Evolutionary conservation across 1,140 invertebrate species (phyloP), one percentile per base, ranked within the genome.

Genomic region (Radopholus similis): DNA sequence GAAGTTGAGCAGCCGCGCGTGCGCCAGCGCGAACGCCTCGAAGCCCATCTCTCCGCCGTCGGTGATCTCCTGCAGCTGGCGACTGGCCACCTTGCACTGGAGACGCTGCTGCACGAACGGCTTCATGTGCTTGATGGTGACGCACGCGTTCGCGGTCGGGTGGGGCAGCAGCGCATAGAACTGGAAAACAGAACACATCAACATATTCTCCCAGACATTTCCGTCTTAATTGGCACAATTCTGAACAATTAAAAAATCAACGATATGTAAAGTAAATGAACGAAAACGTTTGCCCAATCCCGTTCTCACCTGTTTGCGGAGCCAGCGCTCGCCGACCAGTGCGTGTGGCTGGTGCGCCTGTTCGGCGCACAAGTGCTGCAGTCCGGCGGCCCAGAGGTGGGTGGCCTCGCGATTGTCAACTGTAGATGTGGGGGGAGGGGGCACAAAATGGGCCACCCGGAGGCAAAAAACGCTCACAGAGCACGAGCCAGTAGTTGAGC

Each of bases 101-200:
- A 81, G 35, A 57, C 34, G 78, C 0, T 77, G 75, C 66, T 81
- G 79, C 35, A 82, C 76, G 51, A 83, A 81, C 13, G 79, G 79
- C 62, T 82, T 81, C 81, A 81, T 76, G 40, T 83, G 73, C 59
- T 75, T 73, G 23, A 82, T 68, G 26, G 73, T 68, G 11, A 81
- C 68, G 9, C 79, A 82, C 55, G 53, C 78, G 66, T 21, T 34
- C 32, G 21, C 40, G 21, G 30, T 42, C 13, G 49, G 42, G n/a
- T 21, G 59, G n/a, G 32, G 28, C 40, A 62, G 59, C 1, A 62
- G 37, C 21, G 59, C 42, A 62, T 26, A 49, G 30, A 62, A 62
- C 59, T 62, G 26, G 11, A 5, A 62, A 26, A 62, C 37, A n/a
- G n/a, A n/a, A n/a, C n/a, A n/a, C n/a, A n/a, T n/a, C n/a, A n/a